phyloP scores from a whole-genome alignment of 2,113 vertebrate species.

The Peromyscus polionotus region DNA sequence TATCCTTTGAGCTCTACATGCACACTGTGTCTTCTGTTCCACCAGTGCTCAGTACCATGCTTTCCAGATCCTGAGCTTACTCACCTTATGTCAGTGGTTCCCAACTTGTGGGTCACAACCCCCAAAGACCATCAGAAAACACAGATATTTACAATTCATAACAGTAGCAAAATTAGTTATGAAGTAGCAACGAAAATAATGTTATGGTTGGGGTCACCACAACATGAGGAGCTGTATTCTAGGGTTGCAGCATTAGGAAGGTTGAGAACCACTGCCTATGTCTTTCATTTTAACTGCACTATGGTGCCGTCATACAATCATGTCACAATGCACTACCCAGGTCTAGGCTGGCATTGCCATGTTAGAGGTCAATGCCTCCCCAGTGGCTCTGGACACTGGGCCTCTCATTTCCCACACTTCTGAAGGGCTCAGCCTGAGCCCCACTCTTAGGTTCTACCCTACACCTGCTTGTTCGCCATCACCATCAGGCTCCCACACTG shows the following conservation, averaged over 20 bases:
- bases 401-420: background rate
- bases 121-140: background rate
- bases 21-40: background rate
- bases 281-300: accelerated
- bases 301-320: accelerated
- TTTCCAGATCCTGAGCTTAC: background rate
- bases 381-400: accelerated
- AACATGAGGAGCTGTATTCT: background rate
- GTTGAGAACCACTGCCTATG: background rate
- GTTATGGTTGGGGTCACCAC: background rate
- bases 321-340: accelerated
- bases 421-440: accelerated
- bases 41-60: accelerated
- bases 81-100: background rate
- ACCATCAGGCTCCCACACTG: background rate
- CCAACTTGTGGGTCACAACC: background rate
- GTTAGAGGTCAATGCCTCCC: background rate
- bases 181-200: background rate
- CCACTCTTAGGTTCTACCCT: no score
- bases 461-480: accelerated
- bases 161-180: background rate
- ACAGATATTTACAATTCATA: background rate
- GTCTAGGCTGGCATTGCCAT: accelerated
- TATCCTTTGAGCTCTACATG: background rate
- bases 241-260: background rate